Evolutionary conservation across 2,888 invertebrate genomes (phyloP).

Genomic region (Phania funesta): DNA sequence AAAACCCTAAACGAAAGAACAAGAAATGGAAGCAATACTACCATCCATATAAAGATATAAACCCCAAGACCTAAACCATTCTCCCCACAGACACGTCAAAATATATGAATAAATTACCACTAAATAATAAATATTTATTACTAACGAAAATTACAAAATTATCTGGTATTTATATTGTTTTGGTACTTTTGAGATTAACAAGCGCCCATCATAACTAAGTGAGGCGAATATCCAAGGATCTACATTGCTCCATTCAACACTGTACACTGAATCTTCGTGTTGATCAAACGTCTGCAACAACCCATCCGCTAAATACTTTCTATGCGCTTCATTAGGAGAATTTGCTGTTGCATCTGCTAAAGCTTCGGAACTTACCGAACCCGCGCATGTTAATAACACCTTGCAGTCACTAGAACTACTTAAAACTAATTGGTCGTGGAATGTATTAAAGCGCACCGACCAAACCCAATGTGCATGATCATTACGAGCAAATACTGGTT

Average conservation of each 20-base stretch:
- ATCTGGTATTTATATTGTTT: slow-evolving; percentile 96
- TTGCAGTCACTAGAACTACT: slow-evolving; percentile 97
- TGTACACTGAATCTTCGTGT: slow-evolving; percentile 98
- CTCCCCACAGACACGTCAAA: too few relatives aligned
- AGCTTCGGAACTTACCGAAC: slow-evolving; percentile 91
- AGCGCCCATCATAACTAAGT: slow-evolving; percentile 94
- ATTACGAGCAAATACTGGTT: slow-evolving; percentile 89
- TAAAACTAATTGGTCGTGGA: slow-evolving; percentile 96
- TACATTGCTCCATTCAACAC: slow-evolving; percentile 97
- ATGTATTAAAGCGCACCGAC: slow-evolving; percentile 96
- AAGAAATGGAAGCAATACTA: too few relatives aligned
- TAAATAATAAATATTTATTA: too few relatives aligned
- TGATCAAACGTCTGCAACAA: slow-evolving; percentile 95
- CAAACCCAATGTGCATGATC: slow-evolving; percentile 97
- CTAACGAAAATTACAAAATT: slow-evolving; percentile 83
- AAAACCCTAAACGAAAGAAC: too few relatives aligned
- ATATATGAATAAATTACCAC: too few relatives aligned
- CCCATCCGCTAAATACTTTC: slow-evolving; percentile 85
- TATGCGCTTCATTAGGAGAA: slow-evolving; percentile 62
- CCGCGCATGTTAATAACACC: slow-evolving; percentile 92
- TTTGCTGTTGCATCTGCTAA: slow-evolving; percentile 77
- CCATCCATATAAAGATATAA: too few relatives aligned
- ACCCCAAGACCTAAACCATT: too few relatives aligned
- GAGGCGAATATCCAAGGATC: slow-evolving; percentile 99
- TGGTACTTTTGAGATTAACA: slow-evolving; percentile 96